A percentile compares a stretch with the other conserved stretches of the same genome.
Evolutionary conservation across 2,888 invertebrate species (phyloP).

Genomic region (Lasioglossum malachurum): DNA sequence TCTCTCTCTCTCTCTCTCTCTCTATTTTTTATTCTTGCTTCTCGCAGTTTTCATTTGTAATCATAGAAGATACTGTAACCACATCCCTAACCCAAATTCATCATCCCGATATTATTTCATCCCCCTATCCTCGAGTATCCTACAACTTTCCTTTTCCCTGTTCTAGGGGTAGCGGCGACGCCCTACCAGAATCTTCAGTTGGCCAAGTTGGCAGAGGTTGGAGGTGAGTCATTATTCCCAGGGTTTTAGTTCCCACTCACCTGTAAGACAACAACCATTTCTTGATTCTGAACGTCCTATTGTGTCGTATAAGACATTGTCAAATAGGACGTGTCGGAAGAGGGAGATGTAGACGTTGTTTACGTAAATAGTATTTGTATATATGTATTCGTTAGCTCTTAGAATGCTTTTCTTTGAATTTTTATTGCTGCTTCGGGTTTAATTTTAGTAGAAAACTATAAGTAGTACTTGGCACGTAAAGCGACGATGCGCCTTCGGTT

Average conservation of each 20-base stretch:
- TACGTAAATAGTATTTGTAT: neutral
- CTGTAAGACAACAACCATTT: conserved; percentile 11
- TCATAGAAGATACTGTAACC: neutral
- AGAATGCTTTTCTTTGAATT: neutral
- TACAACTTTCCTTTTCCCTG: conserved; percentile 78
- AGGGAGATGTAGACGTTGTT: neutral
- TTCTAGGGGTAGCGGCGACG: conserved; percentile 86
- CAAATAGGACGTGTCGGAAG: neutral
- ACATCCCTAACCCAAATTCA: neutral
- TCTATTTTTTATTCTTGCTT: neutral
- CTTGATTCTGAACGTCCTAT: neutral
- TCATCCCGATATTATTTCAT: conserved; percentile 33
- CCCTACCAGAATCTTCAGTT: conserved; percentile 85
- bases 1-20: neutral
- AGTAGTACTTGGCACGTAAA: neutral
- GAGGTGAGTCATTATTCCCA: conserved; percentile 85
- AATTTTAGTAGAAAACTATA: neutral
- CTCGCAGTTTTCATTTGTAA: neutral
- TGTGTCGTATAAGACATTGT: neutral
- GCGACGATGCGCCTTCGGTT: neutral
- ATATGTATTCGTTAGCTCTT: neutral
- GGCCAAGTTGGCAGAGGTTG: conserved; percentile 86
- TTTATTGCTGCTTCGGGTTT: neutral
- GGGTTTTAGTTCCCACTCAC: conserved; percentile 31
- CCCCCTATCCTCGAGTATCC: conserved; percentile 75